Percentiles rank a stretch among this genome's conserved stretches.
These are phyloP conservation scores for Dynastes maya DNA, from an alignment of 2,888 invertebrate genomes.

Conservation along the genomic window DNA sequence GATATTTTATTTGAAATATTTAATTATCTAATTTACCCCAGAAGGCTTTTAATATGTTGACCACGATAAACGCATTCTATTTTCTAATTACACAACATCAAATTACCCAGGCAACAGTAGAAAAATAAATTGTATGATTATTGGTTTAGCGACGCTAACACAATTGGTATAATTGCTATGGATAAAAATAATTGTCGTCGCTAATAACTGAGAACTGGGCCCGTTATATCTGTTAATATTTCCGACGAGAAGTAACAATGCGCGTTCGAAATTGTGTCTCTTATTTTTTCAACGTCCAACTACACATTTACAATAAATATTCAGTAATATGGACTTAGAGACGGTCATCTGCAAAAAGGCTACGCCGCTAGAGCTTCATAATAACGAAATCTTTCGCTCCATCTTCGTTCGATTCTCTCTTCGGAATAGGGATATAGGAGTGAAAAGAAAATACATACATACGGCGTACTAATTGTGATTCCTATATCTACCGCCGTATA, in stretches of 20 bases:
- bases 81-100: constrained; percentile 5
- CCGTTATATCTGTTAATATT: constrained; percentile 43
- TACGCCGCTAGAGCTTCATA: neutral
- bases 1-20: neutral
- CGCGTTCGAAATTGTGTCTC: constrained; percentile 33
- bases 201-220: constrained; percentile 29
- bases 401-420: constrained; percentile 33
- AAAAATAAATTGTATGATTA: constrained; percentile 42
- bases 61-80: neutral
- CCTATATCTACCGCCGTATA: constrained; percentile 55
- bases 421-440: constrained; percentile 43
- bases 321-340: constrained; percentile 26
- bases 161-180: constrained; percentile 40
- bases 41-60: neutral
- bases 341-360: constrained; percentile 23
- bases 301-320: constrained; percentile 40
- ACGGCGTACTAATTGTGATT: constrained; percentile 57
- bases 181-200: constrained; percentile 41
- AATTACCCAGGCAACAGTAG: constrained; percentile 7
- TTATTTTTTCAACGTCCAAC: constrained; percentile 32
- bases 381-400: constrained; percentile 28
- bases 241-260: constrained; percentile 44
- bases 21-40: neutral
- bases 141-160: constrained; percentile 34
- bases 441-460: constrained; percentile 54